Evolutionary conservation across 30 jellyfish, hydroid and myxozoan genomes (phyloP), one percentile per base, ranked within the genome.

Genomic region (Pelagia noctiluca): DNA sequence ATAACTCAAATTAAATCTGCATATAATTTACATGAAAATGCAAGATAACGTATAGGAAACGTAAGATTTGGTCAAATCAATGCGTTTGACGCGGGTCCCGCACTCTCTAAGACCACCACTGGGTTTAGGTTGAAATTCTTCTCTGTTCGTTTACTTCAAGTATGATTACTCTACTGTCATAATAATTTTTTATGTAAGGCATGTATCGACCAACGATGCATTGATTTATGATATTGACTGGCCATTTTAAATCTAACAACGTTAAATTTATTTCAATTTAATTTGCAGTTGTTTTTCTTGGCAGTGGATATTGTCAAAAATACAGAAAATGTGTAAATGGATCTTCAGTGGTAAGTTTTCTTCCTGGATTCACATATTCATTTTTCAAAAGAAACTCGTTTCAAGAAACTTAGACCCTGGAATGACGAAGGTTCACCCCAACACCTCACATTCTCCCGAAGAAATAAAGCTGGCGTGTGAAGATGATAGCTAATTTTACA

Each of bases 281-380:
- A 80, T 83, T 66, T 8, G 25, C 60, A 7, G 33, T 80, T 33
- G 32, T 50, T 23, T 22, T 66, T 3, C 31, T 80, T 0, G 34
- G 36, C 50, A 66, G 32, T 31, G 78, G 50, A 35, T 16, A 36
- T 25, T 80, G 90, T 21, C 90, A 80, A 49, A 30, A 84, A 70
- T 80, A 25, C 71, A 50, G 94, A 32, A 71, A 84, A 0, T 84
- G 94, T 33, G 52, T 12, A 1, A 76, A 71, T 72, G 87, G 94
- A 64, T 35, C 68, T n/a, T 62, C 94, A 0, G 88, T 73, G 78
- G 94, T 84, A 84, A 53, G 94, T 28, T 19, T 1, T 63, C 38
- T 10, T 25, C 30, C 10, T n/a, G 72, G 5, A n/a, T 5, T 22
- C 22, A 25, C 25, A 7, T 25, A 37, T 63, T 3, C 28, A 1